Evolutionary conservation across 2,888 invertebrate genomes (phyloP).

Genomic region (Oithona nana): DNA sequence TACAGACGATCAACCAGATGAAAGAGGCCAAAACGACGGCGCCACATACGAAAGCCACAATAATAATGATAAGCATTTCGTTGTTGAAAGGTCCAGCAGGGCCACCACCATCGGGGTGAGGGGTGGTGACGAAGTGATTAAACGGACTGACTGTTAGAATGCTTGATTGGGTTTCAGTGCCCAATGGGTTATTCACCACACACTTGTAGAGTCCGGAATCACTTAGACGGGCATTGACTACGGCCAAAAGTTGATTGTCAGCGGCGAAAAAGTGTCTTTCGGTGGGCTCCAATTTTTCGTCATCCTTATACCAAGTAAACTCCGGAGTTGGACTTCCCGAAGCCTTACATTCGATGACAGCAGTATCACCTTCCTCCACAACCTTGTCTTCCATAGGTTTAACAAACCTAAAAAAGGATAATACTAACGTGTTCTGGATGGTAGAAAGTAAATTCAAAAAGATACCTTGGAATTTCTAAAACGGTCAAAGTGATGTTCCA

Average conservation of each 20-base stretch:
- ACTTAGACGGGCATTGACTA: constrained; percentile 46
- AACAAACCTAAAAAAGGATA: constrained; percentile 39
- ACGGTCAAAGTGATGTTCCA: constrained; percentile 72
- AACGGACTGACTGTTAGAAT: constrained; percentile 33
- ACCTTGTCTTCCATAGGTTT: constrained; percentile 69
- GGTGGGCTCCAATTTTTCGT: constrained; percentile 36
- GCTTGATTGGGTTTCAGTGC: constrained; percentile 50
- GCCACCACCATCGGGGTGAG: neutral
- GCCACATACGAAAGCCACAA: constrained; percentile 74
- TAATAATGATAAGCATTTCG: constrained; percentile 62
- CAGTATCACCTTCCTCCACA: constrained; percentile 56
- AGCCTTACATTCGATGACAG: constrained; percentile 71
- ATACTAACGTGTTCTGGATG: constrained; percentile 18
- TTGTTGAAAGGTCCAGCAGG: neutral
- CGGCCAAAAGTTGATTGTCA: constrained; percentile 67
- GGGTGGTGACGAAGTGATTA: neutral
- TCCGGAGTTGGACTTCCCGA: constrained; percentile 63
- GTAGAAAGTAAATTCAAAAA: constrained; percentile 17
- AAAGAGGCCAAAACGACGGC: constrained; percentile 77
- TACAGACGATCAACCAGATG: constrained; percentile 61
- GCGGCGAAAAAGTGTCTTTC: constrained; percentile 70
- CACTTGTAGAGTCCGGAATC: constrained; percentile 48
- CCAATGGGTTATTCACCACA: constrained; percentile 66
- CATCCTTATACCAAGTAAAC: constrained; percentile 69
- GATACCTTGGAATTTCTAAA: constrained; percentile 30